Conservation (phyloP, 2,888 invertebrate species). For the Hirtodrosophila duncani region DNA sequence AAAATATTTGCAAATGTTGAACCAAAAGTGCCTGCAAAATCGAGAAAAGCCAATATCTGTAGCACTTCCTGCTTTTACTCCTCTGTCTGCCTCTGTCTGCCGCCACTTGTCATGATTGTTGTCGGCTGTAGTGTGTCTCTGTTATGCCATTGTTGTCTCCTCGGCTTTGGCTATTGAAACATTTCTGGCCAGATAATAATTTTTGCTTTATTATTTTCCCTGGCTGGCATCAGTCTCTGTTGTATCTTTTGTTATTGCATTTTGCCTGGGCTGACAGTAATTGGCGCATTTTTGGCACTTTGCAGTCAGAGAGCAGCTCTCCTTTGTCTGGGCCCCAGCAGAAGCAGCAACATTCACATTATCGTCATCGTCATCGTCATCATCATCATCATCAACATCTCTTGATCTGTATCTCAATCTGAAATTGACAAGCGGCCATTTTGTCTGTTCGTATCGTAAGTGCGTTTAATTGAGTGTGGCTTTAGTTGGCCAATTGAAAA, state of each 20-base stretch:
- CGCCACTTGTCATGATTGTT: constrained; percentile 42
- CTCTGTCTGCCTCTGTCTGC: constrained; percentile 15
- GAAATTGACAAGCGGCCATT: constrained; percentile 2
- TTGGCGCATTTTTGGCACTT: constrained; percentile 64
- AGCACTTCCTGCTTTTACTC: neutral
- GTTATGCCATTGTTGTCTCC: constrained; percentile 19
- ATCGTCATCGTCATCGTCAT: constrained; percentile 19
- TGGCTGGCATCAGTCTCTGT: constrained; percentile 7
- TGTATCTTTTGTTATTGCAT: constrained; percentile 46
- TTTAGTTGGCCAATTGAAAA: constrained; percentile 45
- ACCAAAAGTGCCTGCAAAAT: constrained; percentile 42
- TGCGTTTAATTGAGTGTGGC: constrained; percentile 64
- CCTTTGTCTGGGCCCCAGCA: constrained; percentile 20
- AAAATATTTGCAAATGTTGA: constrained; percentile 66
- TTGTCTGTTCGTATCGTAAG: constrained; percentile 30
- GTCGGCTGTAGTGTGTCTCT: too few species aligned
- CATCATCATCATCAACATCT: constrained; percentile 3
- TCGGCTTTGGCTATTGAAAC: constrained; percentile 36
- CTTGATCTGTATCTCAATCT: too few species aligned
- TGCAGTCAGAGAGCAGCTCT: constrained; percentile 31
- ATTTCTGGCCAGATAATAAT: constrained; percentile 54
- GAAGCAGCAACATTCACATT: too few species aligned
- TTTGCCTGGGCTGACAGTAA: constrained; percentile 39
- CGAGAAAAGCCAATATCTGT: constrained; percentile 28
- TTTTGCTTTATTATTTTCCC: constrained; percentile 65